Evolutionary conservation across 2,113 vertebrate species (phyloP).

Genomic region (Ochotona princeps): DNA sequence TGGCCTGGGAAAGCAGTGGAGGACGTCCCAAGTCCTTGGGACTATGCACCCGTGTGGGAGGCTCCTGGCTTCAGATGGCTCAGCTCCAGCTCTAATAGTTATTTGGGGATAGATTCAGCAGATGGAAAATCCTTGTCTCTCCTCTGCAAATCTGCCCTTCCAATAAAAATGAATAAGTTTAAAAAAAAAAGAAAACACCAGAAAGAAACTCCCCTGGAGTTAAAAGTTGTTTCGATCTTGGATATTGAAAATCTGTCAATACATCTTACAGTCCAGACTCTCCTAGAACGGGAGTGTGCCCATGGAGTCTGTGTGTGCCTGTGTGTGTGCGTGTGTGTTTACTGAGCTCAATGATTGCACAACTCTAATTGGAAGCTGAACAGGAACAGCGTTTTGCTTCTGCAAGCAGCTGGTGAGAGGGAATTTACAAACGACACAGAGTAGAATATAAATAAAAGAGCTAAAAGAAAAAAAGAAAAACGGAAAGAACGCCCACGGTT

Average conservation of each 20-base stretch:
- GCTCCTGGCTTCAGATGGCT: too few relatives aligned
- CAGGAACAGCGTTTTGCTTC: not conserved
- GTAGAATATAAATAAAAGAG: slow-evolving; percentile 67
- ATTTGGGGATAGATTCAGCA: too few relatives aligned
- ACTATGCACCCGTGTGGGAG: too few relatives aligned
- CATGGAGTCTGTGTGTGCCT: accelerated
- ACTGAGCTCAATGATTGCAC: not conserved
- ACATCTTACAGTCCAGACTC: not conserved
- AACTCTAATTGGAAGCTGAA: not conserved
- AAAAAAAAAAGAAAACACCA: too few relatives aligned
- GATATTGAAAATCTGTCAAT: not conserved
- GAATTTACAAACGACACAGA: slow-evolving; percentile 63
- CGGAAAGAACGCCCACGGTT: slow-evolving; percentile 33
- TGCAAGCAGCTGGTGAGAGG: slow-evolving; percentile 46
- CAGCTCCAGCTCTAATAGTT: too few relatives aligned
- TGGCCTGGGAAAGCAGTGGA: too few relatives aligned
- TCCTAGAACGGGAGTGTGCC: not conserved
- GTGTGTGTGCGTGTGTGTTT: not conserved
- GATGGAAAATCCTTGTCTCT: too few relatives aligned
- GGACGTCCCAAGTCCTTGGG: too few relatives aligned
- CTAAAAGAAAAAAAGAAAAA: not conserved
- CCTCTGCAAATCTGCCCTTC: too few relatives aligned
- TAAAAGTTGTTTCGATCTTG: not conserved
- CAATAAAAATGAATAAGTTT: too few relatives aligned
- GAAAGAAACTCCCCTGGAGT: too few relatives aligned